Evolutionary conservation across 2,797 vertebrate species (phyloP).

Genomic region (Pelobates cultripes): DNA sequence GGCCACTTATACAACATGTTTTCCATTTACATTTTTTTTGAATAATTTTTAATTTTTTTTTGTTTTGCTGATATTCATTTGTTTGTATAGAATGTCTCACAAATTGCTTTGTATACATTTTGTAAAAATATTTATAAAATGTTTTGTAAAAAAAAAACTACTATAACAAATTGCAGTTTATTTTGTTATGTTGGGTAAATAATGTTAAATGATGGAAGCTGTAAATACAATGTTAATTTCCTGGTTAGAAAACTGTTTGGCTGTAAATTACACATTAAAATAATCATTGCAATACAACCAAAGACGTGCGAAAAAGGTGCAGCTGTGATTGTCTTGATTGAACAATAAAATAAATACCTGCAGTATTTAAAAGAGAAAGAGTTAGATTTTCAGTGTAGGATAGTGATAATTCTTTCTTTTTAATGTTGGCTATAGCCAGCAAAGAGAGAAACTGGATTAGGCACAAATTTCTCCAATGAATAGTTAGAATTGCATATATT

Average conservation of each 20-base stretch:
- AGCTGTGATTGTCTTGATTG: constrained; percentile 82
- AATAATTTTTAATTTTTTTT: no score
- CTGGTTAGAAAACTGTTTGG: constrained; percentile 89
- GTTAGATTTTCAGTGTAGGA: no score
- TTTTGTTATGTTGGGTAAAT: constrained; percentile 97
- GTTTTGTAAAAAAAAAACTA: constrained; percentile 78
- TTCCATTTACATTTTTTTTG: constrained; percentile 72
- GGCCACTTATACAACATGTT: constrained; percentile 68
- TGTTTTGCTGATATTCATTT: constrained; percentile 82
- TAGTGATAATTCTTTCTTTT: neutral
- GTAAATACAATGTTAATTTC: constrained; percentile 87
- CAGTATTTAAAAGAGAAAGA: no score
- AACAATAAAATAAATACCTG: constrained; percentile 16
- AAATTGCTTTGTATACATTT: constrained; percentile 89
- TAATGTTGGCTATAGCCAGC: no score
- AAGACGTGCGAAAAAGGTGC: constrained; percentile 80
- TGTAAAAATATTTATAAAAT: constrained; percentile 88
- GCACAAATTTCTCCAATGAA: no score
- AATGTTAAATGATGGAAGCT: constrained; percentile 82
- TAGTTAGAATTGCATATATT: no score
- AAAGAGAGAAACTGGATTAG: no score
- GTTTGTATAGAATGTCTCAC: constrained; percentile 84
- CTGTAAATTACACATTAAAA: constrained; percentile 93
- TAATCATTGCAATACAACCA: constrained; percentile 89
- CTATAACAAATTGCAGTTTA: constrained; percentile 89